Conservation (phyloP, 2,797 vertebrate species). For the Muscicapa comitata region DNA sequence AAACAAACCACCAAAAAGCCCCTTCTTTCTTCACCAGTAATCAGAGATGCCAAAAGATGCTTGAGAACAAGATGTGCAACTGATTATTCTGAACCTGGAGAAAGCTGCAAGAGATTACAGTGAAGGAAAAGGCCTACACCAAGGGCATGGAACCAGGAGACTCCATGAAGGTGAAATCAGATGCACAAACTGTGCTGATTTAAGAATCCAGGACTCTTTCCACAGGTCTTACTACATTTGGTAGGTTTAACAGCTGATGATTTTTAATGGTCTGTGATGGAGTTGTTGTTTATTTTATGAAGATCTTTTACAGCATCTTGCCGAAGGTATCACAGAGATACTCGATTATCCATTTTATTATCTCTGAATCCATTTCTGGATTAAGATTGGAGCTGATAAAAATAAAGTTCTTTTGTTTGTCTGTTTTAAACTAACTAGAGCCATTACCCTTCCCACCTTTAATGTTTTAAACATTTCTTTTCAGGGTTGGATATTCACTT, state of each 20-base stretch:
- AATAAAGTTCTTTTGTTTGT: not conserved
- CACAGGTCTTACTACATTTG: not conserved
- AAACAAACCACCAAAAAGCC: not conserved
- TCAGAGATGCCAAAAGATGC: not conserved
- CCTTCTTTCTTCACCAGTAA: not conserved
- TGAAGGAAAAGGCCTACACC: not conserved
- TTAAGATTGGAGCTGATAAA: not conserved
- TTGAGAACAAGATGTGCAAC: not conserved
- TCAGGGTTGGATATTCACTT: not conserved
- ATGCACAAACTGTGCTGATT: not conserved
- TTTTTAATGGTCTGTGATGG: not conserved
- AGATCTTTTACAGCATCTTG: not conserved
- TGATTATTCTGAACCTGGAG: not conserved
- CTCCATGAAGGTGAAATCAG: not conserved
- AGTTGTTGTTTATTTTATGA: not conserved
- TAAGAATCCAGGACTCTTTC: not conserved
- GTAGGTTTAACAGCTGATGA: not conserved
- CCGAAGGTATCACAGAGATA: not conserved
- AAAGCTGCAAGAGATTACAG: not conserved
- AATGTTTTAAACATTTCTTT: not conserved
- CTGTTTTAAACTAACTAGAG: not conserved
- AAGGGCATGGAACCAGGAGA: not conserved
- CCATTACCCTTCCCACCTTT: not conserved
- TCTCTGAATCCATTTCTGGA: not conserved
- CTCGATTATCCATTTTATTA: not conserved